Conservation (phyloP, 1,140 invertebrate genomes). For the Atta cephalotes region DNA sequence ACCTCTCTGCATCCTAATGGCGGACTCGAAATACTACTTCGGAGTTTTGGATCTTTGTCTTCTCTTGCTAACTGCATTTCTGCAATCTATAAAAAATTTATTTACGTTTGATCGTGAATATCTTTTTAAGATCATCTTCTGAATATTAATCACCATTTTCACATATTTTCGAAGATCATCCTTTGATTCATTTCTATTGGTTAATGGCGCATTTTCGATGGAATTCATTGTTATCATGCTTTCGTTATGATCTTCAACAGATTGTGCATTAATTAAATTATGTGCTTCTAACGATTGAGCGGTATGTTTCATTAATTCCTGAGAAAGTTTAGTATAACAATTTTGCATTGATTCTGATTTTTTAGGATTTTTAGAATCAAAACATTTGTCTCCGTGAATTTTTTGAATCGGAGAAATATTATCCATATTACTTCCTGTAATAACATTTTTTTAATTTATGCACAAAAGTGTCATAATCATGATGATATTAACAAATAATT, state of each 20-base stretch:
- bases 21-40: slow-evolving; percentile 75
- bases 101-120: neutral
- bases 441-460: slow-evolving; percentile 17
- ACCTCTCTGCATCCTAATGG: slow-evolving; percentile 79
- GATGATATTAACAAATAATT: slow-evolving; percentile 15
- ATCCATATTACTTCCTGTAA: slow-evolving; percentile 79
- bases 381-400: slow-evolving; percentile 80
- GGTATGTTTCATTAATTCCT: slow-evolving; percentile 77
- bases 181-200: slow-evolving; percentile 77
- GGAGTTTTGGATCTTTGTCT: slow-evolving; percentile 70
- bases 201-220: slow-evolving; percentile 78
- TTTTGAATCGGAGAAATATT: slow-evolving; percentile 78
- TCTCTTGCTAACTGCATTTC: slow-evolving; percentile 82
- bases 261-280: slow-evolving; percentile 66
- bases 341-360: slow-evolving; percentile 78
- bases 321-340: slow-evolving; percentile 71
- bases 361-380: slow-evolving; percentile 75
- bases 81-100: slow-evolving; percentile 70
- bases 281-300: slow-evolving; percentile 53
- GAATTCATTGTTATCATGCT: slow-evolving; percentile 78
- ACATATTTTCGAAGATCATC: slow-evolving; percentile 83
- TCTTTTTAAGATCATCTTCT: neutral
- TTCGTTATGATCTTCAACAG: slow-evolving; percentile 76
- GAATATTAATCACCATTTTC: slow-evolving; percentile 78
- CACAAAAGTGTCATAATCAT: neutral